A percentile compares a stretch with the other conserved stretches of the same genome.
phyloP scores from a whole-genome alignment of 2,888 invertebrate genomes.

The Eupithecia dodoneata region DNA sequence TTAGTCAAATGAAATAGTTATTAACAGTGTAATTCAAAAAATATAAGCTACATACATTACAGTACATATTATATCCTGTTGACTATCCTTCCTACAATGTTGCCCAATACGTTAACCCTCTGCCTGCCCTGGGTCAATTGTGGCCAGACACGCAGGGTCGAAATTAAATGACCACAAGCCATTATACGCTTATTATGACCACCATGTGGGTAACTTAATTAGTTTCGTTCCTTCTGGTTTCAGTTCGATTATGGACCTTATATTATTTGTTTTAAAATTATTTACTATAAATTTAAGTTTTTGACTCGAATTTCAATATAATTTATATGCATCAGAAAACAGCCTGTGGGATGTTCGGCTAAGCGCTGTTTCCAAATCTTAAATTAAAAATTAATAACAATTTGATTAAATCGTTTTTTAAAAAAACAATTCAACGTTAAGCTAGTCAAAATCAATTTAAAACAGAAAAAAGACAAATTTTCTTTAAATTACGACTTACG shows the following conservation, averaged over 20 bases:
- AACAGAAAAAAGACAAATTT: neutral
- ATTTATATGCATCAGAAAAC: neutral
- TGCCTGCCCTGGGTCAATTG: slow-evolving; percentile 39
- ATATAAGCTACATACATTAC: neutral
- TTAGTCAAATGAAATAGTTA: no score
- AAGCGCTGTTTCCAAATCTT: no score
- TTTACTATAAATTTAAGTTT: no score
- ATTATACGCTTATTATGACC: slow-evolving; percentile 39
- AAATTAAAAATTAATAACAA: no score
- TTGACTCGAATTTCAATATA: neutral
- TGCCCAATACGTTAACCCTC: slow-evolving; percentile 39
- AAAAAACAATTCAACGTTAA: neutral
- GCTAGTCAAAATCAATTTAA: neutral
- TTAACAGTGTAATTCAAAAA: neutral
- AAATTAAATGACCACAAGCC: slow-evolving; percentile 33
- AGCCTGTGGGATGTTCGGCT: no score
- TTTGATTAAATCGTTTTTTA: no score
- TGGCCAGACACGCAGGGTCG: slow-evolving; percentile 37
- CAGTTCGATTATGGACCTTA: slow-evolving; percentile 13
- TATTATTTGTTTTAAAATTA: neutral
- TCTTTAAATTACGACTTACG: neutral
- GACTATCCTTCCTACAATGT: slow-evolving; percentile 22
- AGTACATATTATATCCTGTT: neutral
- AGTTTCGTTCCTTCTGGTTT: slow-evolving; percentile 28
- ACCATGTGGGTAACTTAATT: slow-evolving; percentile 42